Evolutionary conservation across 2,797 vertebrate species (phyloP), one percentile per base, ranked within the genome.

Genomic region (Lepus townsendii): DNA sequence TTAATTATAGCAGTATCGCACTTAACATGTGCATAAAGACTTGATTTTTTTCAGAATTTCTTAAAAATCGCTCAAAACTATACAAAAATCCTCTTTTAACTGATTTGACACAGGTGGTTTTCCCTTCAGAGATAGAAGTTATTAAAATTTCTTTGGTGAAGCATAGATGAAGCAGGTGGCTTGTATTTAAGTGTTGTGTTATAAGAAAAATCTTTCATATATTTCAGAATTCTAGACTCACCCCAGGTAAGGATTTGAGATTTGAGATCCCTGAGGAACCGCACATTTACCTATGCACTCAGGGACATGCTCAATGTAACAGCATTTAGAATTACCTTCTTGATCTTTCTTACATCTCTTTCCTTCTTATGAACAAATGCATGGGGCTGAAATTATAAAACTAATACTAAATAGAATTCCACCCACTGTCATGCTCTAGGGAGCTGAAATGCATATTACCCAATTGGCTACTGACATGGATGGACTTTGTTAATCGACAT

Each of bases 41-140:
- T 94, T 94, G n/a, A 54, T 71, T 85, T 78, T 85, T 78, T 68
- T 72, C 68, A 77, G 83, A 52, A 80, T 80, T 95, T 72, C 83
- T 90, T 71, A 54, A 95, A 88, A 80, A 52, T 69, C 47, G 77
- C 90, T 88, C 50, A 78, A 73, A 57, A 83, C 63, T 73, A 4
- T 42, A 78, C 52, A 73, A 87, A 57, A 87, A 73, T 50, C 26
- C 82, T 84, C 57, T 88, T 90, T 62, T 66, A 54, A 52, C 26
- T 47, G 62, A 76, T 62, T 91, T 24, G 76, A 73, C 38, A 68
- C 1, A 83, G 52, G 88, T 4, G 77, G 35, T 65, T 78, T 76
- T 38, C 78, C 57, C n/a, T 32, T 27, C 22, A 68, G 38, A 71
- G 27, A 71, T 80, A 78, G 88, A 95, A 90, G 42, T 47, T 62